Evolutionary conservation across 2,888 invertebrate species (phyloP).

Genomic region (Dermolepida albohirtum): DNA sequence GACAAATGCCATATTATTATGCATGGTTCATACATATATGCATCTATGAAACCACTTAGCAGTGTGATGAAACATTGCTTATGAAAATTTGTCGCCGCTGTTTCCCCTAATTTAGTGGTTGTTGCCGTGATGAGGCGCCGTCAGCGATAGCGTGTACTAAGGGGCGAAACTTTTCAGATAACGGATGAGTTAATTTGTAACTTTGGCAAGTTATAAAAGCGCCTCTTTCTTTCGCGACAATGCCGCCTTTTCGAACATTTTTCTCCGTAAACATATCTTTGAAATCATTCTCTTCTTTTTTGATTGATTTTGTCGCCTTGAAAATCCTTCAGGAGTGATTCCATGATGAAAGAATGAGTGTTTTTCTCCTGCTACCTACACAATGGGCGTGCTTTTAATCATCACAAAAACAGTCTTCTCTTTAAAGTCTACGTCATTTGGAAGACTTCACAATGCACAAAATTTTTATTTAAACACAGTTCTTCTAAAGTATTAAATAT

Average conservation of each 20-base stretch:
- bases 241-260: constrained; percentile 18
- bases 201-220: constrained; percentile 40
- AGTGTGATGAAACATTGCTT: constrained; percentile 6
- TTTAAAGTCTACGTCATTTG: not conserved
- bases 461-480: constrained; percentile 4
- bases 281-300: constrained; percentile 17
- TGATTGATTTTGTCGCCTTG: constrained; percentile 21
- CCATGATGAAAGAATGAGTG: not conserved
- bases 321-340: not conserved
- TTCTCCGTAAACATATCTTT: constrained; percentile 16
- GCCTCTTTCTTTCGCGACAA: constrained; percentile 10
- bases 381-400: not conserved
- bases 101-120: not conserved
- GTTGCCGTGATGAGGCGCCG: not conserved
- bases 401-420: too few species aligned
- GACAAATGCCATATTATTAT: too few species aligned
- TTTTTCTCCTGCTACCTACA: not conserved
- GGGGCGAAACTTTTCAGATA: constrained; percentile 41
- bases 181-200: constrained; percentile 46
- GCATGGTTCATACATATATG: too few species aligned
- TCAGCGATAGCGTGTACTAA: not conserved
- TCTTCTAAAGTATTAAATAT: too few species aligned
- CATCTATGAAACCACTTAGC: too few species aligned
- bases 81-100: not conserved
- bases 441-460: not conserved